phyloP scores from a whole-genome alignment of 2,888 invertebrate species.

The Ophraella communa region DNA sequence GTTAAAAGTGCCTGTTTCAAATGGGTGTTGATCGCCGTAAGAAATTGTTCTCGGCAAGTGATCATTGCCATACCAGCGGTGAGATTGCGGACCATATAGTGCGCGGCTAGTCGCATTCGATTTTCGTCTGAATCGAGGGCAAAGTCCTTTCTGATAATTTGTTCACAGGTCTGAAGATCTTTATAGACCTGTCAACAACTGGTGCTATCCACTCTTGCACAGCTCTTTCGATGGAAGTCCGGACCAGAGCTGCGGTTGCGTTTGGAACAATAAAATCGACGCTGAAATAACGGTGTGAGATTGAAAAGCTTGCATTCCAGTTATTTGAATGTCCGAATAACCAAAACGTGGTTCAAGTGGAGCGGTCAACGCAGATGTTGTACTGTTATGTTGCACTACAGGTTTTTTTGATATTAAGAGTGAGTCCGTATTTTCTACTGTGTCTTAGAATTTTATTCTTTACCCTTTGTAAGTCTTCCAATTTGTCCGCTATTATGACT shows the following conservation, averaged over 20 bases:
- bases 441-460: too few species aligned
- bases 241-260: slow-evolving; percentile 87
- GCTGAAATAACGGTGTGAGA: slow-evolving; percentile 83
- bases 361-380: slow-evolving; percentile 69
- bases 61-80: slow-evolving; percentile 94
- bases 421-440: too few species aligned
- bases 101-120: slow-evolving; percentile 90
- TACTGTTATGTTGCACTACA: slow-evolving; percentile 58
- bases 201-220: slow-evolving; percentile 96
- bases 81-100: slow-evolving; percentile 81
- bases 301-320: slow-evolving; percentile 74
- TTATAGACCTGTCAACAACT: slow-evolving; percentile 91
- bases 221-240: slow-evolving; percentile 90
- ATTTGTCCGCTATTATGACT: too few species aligned
- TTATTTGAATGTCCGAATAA: slow-evolving; percentile 86
- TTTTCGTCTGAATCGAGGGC: slow-evolving; percentile 94
- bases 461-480: too few species aligned
- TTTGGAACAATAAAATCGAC: slow-evolving; percentile 81
- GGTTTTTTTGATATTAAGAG: too few species aligned
- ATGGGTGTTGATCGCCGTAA: slow-evolving; percentile 87
- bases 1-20: slow-evolving; percentile 83
- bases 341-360: slow-evolving; percentile 79
- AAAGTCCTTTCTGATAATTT: slow-evolving; percentile 96
- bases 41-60: slow-evolving; percentile 91
- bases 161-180: slow-evolving; percentile 97